Base-by-base conservation (phyloP, 2,888 invertebrate genomes). In the Limulus polyphemus region DNA sequence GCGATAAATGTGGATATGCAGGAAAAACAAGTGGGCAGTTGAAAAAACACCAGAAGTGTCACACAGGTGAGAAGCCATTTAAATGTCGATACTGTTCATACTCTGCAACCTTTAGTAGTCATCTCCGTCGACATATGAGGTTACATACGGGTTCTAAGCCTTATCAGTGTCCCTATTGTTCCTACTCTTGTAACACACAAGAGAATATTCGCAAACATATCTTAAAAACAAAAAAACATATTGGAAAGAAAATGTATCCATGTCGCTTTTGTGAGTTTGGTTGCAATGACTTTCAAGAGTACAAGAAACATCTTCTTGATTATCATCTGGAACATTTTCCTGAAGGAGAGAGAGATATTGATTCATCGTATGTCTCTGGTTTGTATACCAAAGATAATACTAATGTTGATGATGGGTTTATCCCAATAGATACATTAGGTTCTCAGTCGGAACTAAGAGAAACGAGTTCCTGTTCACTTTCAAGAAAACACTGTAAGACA, bases 121-220 rank as follows among this genome's bases (percentile, higher is more conserved):
- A 76, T 61, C 69, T 77, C 11, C 69, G 70, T 13, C 67, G 76
- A 7, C 77, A 77, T 63, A 74, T 75, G 73, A 69, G 76, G 47
- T 73, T 76, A 51, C 77, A 77, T 64, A 75, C 75, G 13, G 76
- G 76, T 32, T 70, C 72, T 7, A 75, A 75, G 61, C 77, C 76
- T 2, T 77, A 74, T 65, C 72, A 74, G 62, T 77, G 77, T 68
- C 77, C 77, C 1, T 78, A 79, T 67, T 93, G 93, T 72, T 73
- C 80, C 2, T 92, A 89, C 75, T 81, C 81, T 7, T 76, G 75
- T 65, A 76, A 76, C 66, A 74, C 73, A 1, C 74, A 88, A 85
- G 92, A 91, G 75, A 93, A 92, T 75, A 81, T 93, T 12, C 82
- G 92, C 7, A 91, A 92, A 73, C 93, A 93, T 77, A 84, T 90